phyloP scores from a whole-genome alignment of 2,797 vertebrate genomes.

The Helostoma temminkii region DNA sequence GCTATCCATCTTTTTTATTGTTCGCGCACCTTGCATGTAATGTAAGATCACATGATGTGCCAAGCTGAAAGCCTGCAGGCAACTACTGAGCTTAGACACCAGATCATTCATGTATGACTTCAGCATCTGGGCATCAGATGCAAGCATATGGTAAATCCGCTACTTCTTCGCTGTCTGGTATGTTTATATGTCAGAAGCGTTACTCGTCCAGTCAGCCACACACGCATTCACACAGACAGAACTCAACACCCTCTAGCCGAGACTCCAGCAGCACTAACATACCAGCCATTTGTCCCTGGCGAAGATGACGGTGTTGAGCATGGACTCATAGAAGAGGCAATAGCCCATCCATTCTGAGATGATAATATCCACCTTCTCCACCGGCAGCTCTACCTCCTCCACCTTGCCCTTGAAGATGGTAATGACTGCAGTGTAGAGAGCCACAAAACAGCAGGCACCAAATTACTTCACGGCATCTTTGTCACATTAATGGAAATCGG shows the following conservation, averaged over 20 bases:
- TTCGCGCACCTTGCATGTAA: conserved; percentile 63
- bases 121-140: conserved; percentile 46
- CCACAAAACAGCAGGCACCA: conserved; percentile 48
- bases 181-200: conserved; percentile 36
- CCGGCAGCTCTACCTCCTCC: conserved; percentile 95
- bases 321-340: conserved; percentile 98
- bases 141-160: conserved; percentile 50
- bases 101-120: conserved; percentile 44
- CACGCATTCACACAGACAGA: neutral
- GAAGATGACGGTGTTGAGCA: conserved; percentile 98
- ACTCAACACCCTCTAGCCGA: neutral
- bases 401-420: conserved; percentile 99
- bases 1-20: conserved; percentile 47
- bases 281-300: conserved; percentile 99
- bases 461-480: conserved; percentile 41
- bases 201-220: conserved; percentile 15
- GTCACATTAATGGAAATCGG: conserved; percentile 31
- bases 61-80: conserved; percentile 41
- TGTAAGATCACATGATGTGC: conserved; percentile 35
- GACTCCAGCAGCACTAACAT: conserved; percentile 47
- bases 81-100: conserved; percentile 29
- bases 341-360: conserved; percentile 99
- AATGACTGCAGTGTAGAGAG: conserved; percentile 87
- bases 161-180: conserved; percentile 41
- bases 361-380: conserved; percentile 97